Evolutionary conservation across 2,113 vertebrate genomes (phyloP), one percentile per base, ranked within the genome.

Genomic region (Nycticebus coucang): DNA sequence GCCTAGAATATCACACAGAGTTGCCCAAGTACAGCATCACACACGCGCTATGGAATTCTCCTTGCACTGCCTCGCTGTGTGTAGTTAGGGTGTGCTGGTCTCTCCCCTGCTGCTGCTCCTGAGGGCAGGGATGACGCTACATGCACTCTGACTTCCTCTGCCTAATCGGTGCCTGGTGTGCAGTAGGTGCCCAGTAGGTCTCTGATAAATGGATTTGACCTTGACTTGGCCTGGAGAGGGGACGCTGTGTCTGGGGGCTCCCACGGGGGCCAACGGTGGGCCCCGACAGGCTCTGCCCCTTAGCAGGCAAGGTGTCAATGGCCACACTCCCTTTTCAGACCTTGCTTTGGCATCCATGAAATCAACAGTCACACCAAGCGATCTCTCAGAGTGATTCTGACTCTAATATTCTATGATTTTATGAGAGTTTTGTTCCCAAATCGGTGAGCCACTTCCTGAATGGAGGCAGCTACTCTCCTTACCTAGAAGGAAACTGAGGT

Each of bases 41-140:
- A 0, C 64, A 35, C 19, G 0, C 4, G 50, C n/a, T 26, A 21
- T 33, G 21, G 26, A 10, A 17, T 62, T 50, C 64, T 3, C 18
- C n/a, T 2, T 4, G 26, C 72, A 4, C 1, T 9, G 1, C 8
- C 45, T 11, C 41, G 8, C 10, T 4, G 3, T 28, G 2, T 50
- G 55, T 18, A 17, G 17, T 0, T 7, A 3, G 28, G 9, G 55
- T 18, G 12, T 41, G 3, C 7, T 14, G 30, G 35, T 60, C 22
- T 30, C 88, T 66, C 6, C 33, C 35, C 30, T 22, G 11, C 59
- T 59, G 17, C n/a, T 14, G 41, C 26, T 95, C 35, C 62, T 26
- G 33, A 45, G 30, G 28, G 30, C 7, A 2, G 19, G 30, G 37
- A 37, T 19, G 0, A 1, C 2, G 0, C 53, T 18, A 15, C 22